Base-by-base conservation (phyloP, 1,140 invertebrate species). In the Homalodisca vitripennis region DNA sequence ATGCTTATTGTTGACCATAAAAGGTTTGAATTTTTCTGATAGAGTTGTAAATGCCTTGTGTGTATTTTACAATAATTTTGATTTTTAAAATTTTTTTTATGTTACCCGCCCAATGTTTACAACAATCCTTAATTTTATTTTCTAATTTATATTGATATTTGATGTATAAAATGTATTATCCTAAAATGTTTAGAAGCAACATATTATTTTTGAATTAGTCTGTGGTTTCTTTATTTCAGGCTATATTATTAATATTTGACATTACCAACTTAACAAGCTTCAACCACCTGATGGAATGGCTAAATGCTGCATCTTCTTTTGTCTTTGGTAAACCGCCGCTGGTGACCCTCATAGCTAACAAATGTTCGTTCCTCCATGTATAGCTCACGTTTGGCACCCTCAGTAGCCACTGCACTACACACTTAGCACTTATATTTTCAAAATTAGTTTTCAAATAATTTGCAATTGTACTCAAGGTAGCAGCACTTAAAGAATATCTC, bases 221-320 rank as follows among this genome's bases (percentile, higher is more conserved):
- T 32, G 51, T 71, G 27, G 71, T 66, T 64, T 73, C 22, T 12
- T 53, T 60, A 73, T 53, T 30, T 73, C 77, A 94, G 92, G 87
- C 92, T 46, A 84, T 95, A 67, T 75, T 97, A 62, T 81, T 95
- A 65, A 89, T 95, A 1, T 96, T 94, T 80, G 94, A 97, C 77
- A 87, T 96, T 3, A 94, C 92, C 32, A 94, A 92, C 75, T 82
- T 84, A 53, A 82, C 85, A 71, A 94, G 90, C 79, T 95, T 96
- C 79, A 91, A 92, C 60, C 87, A 87, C 71, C 76, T 95, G 3
- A 82, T 84, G 22, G 82, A 87, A 17, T 97, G 94, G 94, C 81
- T 93, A 68, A 77, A 80, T 27, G 82, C 80, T 64, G 82, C 85
- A 48, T 82, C 89, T 0, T 82, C 83, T 6, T 78, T 82, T 68